Percentiles rank a stretch among this genome's conserved stretches.
Evolutionary conservation across 2,113 vertebrate genomes (phyloP).

Genomic region (Rhombomys opimus): DNA sequence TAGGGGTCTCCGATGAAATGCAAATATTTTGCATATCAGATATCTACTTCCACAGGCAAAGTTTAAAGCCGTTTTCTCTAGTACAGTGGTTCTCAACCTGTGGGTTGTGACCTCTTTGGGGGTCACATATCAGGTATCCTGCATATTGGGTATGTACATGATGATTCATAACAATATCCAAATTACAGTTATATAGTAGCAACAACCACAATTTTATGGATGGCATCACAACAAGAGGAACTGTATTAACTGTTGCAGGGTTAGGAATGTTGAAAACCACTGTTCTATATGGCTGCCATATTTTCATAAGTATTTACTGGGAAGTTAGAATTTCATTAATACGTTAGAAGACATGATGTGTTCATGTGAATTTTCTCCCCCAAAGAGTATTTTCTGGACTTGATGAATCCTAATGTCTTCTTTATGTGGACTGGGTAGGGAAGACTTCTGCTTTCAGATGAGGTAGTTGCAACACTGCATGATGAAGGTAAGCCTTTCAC

Average conservation of each 20-base stretch:
- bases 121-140: not conserved
- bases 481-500: not conserved
- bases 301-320: not conserved
- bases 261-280: not conserved
- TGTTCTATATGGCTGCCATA: not conserved
- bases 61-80: not conserved
- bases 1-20: not conserved
- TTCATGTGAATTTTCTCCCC: not conserved
- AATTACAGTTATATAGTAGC: not conserved
- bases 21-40: not conserved
- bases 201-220: not conserved
- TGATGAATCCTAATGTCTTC: not conserved
- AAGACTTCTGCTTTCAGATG: not conserved
- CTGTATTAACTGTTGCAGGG: not conserved
- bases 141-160: not conserved
- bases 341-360: not conserved
- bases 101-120: not conserved
- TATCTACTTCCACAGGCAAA: not conserved
- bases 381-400: not conserved
- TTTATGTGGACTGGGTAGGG: not conserved
- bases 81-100: not conserved
- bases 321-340: not conserved
- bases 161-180: not conserved
- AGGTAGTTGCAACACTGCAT: not conserved
- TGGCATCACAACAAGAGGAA: not conserved